These are phyloP conservation scores for Nyctibius bracteatus DNA, from an alignment of 2,113 vertebrate species.

Conservation along the genomic window DNA sequence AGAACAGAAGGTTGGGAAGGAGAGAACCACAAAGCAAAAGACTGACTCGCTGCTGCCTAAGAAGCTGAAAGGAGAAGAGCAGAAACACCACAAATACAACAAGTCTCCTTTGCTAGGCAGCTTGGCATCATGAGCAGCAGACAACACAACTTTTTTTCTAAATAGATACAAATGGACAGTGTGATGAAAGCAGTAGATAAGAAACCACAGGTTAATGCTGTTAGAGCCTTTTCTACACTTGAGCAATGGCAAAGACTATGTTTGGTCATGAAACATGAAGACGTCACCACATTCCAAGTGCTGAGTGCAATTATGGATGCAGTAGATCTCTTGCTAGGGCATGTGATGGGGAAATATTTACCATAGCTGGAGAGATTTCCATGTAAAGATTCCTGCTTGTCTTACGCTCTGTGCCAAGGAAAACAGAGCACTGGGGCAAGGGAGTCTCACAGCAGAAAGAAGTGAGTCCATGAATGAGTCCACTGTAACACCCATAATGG, in stretches of 20 bases:
- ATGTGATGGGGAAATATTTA: neutral
- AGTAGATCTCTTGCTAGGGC: neutral
- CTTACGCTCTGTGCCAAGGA: neutral
- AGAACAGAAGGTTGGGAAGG: neutral
- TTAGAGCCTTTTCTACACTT: neutral
- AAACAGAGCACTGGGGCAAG: neutral
- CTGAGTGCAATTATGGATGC: neutral
- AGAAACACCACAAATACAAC: neutral
- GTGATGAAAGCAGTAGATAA: neutral
- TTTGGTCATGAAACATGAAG: constrained; percentile 1
- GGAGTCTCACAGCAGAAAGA: neutral
- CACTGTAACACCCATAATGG: neutral
- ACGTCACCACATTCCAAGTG: constrained; percentile 2
- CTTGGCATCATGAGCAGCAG: neutral
- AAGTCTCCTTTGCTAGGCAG: neutral
- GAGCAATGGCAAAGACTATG: neutral
- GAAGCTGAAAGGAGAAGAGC: neutral
- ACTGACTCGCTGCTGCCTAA: neutral
- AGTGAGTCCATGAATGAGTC: neutral
- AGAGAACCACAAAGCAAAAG: neutral
- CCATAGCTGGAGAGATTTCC: neutral
- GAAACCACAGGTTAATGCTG: neutral
- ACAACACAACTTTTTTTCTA: neutral
- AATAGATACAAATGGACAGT: neutral
- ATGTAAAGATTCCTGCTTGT: neutral